phyloP scores from a whole-genome alignment of 1,140 invertebrate genomes.

The Drosophila pseudoananassae region DNA sequence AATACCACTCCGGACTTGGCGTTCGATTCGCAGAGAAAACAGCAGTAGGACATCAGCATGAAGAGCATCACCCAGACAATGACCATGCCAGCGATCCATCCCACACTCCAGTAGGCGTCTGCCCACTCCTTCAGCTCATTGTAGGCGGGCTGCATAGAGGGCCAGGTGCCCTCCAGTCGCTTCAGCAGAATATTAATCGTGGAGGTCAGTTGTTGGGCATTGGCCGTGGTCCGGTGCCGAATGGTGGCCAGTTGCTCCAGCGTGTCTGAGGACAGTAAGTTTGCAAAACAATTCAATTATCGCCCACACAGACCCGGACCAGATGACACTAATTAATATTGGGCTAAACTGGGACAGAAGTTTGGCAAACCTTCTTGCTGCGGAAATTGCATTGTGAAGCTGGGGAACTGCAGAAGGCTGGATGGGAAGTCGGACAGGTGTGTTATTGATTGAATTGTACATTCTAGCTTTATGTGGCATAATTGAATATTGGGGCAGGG shows the following conservation, averaged over 20 bases:
- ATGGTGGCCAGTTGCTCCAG: conserved; percentile 78
- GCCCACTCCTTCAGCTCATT: conserved; percentile 71
- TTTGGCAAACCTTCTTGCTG: conserved; percentile 9
- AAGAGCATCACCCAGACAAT: conserved; percentile 80
- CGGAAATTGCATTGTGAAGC: conserved; percentile 41
- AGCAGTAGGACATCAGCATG: conserved; percentile 79
- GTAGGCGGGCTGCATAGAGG: conserved; percentile 65
- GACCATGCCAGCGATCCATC: conserved; percentile 71
- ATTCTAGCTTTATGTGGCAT: conserved; percentile 45
- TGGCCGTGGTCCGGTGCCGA: conserved; percentile 75
- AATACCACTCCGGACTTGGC: conserved; percentile 85
- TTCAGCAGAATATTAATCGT: conserved; percentile 71
- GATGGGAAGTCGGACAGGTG: conserved; percentile 22
- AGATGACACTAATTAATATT: conserved; percentile 72
- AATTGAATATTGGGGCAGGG: conserved; percentile 49
- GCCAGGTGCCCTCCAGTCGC: conserved; percentile 70
- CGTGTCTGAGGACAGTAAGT: conserved; percentile 58
- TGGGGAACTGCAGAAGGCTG: neutral
- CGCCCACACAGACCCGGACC: conserved; percentile 25
- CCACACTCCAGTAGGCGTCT: conserved; percentile 69
- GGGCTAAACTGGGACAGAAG: conserved; percentile 34
- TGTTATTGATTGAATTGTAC: conserved; percentile 67
- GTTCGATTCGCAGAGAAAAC: conserved; percentile 86
- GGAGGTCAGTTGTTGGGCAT: conserved; percentile 75
- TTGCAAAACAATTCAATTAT: conserved; percentile 59